phyloP scores from a whole-genome alignment of 2,888 invertebrate genomes.

The Anagyrus pseudococci region DNA sequence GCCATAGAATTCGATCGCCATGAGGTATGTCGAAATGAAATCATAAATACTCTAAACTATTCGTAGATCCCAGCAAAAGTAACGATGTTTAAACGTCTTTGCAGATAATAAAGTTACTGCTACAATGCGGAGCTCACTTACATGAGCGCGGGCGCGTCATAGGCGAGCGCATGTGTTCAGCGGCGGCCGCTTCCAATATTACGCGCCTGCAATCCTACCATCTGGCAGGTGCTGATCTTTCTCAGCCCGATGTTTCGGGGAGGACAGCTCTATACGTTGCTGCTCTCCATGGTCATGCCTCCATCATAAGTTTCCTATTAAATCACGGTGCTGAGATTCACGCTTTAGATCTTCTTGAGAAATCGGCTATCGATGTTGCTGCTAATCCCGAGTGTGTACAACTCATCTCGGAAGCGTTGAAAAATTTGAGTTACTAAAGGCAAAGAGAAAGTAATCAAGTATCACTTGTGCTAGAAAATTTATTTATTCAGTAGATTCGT shows the following conservation, averaged over 20 bases:
- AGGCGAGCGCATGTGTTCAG: constrained; percentile 73
- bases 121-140: constrained; percentile 79
- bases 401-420: not conserved
- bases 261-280: constrained; percentile 76
- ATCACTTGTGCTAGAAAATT: no score
- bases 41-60: not conserved
- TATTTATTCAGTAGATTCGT: no score
- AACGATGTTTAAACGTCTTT: not conserved
- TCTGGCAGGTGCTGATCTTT: constrained; percentile 74
- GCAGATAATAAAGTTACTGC: constrained; percentile 69
- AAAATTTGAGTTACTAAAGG: not conserved
- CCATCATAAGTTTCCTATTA: constrained; percentile 65
- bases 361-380: constrained; percentile 68
- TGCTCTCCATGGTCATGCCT: constrained; percentile 66
- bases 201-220: constrained; percentile 68
- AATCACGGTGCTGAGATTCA: constrained; percentile 60
- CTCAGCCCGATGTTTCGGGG: constrained; percentile 68
- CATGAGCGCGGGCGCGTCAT: constrained; percentile 67
- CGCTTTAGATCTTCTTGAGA: constrained; percentile 65
- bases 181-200: constrained; percentile 69
- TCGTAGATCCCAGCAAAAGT: not conserved
- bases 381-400: constrained; percentile 21
- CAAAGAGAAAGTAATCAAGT: no score
- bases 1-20: constrained; percentile 72
- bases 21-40: constrained; percentile 53